phyloP scores from a whole-genome alignment of 2,113 vertebrate species.

The Cardinalis cardinalis region DNA sequence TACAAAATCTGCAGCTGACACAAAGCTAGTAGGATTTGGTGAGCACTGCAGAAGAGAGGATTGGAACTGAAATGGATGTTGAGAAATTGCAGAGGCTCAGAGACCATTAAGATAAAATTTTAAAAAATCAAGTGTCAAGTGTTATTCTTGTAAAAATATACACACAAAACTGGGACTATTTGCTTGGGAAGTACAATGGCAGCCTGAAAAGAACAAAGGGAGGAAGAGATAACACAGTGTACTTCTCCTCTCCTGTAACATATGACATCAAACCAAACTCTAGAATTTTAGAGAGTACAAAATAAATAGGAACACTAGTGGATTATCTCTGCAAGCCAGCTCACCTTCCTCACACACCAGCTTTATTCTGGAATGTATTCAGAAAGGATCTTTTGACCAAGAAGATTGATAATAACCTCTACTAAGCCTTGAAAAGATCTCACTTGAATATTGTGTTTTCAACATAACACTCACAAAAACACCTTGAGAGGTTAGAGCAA shows the following conservation, averaged over 20 bases:
- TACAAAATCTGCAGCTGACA: not conserved
- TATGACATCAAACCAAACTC: not conserved
- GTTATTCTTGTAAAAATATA: not conserved
- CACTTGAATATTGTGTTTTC: not conserved
- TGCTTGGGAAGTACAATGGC: not conserved
- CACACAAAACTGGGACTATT: not conserved
- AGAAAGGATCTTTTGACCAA: not conserved
- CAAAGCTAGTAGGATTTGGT: not conserved
- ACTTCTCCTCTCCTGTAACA: not conserved
- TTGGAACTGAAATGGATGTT: not conserved
- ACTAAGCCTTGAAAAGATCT: not conserved
- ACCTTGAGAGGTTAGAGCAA: not conserved
- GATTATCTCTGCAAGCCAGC: not conserved
- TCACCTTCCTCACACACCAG: not conserved
- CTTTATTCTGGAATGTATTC: not conserved
- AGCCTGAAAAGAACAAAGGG: not conserved
- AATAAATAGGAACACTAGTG: not conserved
- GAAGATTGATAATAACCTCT: not conserved
- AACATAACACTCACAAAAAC: not conserved
- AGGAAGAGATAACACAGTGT: not conserved
- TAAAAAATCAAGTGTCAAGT: not conserved
- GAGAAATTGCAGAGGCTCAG: not conserved
- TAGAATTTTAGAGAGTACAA: not conserved
- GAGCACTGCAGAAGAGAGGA: not conserved
- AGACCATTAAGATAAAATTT: not conserved